phyloP scores from a whole-genome alignment of 2,113 vertebrate genomes.

The Propithecus coquereli region DNA sequence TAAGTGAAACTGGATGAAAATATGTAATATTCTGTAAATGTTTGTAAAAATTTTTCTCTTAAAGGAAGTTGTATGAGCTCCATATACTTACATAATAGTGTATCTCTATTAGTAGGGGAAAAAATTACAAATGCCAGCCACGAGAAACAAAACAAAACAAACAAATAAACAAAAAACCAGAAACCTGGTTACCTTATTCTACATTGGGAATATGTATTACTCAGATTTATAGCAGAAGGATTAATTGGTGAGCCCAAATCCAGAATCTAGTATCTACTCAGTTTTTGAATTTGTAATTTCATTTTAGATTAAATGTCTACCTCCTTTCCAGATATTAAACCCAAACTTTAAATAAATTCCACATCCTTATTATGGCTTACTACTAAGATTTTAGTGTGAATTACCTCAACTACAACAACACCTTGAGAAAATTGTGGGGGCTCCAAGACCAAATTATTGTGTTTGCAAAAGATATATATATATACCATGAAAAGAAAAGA shows the following conservation, averaged over 20 bases:
- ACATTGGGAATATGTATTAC: background rate
- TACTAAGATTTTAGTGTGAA: background rate
- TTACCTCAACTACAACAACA: background rate
- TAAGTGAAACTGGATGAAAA: background rate
- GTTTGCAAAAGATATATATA: background rate
- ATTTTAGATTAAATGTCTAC: background rate
- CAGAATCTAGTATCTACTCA: background rate
- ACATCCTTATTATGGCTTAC: background rate
- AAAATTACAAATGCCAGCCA: background rate
- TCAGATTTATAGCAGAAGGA: background rate
- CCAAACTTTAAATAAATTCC: background rate
- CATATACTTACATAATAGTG: background rate
- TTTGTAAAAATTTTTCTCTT: background rate
- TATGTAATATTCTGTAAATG: background rate
- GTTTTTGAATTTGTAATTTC: background rate
- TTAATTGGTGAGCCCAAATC: background rate
- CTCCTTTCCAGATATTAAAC: background rate
- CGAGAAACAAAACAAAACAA: background rate
- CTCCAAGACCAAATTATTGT: background rate
- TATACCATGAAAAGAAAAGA: background rate
- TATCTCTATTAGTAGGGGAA: background rate
- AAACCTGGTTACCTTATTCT: background rate
- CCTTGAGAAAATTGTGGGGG: background rate
- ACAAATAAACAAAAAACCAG: background rate
- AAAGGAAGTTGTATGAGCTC: background rate